Conservation (phyloP, 2,797 vertebrate genomes). For the Microctenopoma lineatum region DNA sequence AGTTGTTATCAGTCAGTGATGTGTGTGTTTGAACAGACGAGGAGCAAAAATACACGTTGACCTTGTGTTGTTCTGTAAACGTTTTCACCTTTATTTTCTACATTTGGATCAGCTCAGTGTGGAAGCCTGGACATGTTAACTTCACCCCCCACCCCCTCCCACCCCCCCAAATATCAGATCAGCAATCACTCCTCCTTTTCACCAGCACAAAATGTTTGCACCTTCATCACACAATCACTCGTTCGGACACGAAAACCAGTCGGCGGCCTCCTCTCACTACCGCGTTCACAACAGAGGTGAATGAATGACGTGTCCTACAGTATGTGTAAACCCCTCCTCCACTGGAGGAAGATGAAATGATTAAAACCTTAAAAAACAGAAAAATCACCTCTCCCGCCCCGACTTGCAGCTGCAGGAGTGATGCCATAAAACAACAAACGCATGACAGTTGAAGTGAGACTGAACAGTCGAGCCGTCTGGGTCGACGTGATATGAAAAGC, state of each 20-base stretch:
- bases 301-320: conserved; percentile 42
- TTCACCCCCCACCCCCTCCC: conserved; percentile 36
- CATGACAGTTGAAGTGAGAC: conserved; percentile 52
- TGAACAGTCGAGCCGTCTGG: conserved; percentile 21
- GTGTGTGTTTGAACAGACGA: neutral
- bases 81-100: conserved; percentile 84
- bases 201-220: conserved; percentile 37
- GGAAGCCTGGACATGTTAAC: conserved; percentile 78
- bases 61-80: conserved; percentile 79
- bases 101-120: conserved; percentile 84
- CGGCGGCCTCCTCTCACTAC: conserved; percentile 29
- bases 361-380: conserved; percentile 52
- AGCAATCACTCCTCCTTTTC: conserved; percentile 38
- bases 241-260: conserved; percentile 53
- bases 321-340: conserved; percentile 74
- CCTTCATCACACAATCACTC: conserved; percentile 61
- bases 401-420: conserved; percentile 53
- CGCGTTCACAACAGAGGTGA: conserved; percentile 58
- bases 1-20: neutral
- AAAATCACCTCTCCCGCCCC: conserved; percentile 42
- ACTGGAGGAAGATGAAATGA: conserved; percentile 75
- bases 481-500: conserved; percentile 51
- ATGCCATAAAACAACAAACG: conserved; percentile 28
- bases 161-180: conserved; percentile 29
- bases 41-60: conserved; percentile 38